These are phyloP conservation scores for Hymenopus coronatus DNA, from an alignment of 2,888 invertebrate species.

Conservation along the genomic window DNA sequence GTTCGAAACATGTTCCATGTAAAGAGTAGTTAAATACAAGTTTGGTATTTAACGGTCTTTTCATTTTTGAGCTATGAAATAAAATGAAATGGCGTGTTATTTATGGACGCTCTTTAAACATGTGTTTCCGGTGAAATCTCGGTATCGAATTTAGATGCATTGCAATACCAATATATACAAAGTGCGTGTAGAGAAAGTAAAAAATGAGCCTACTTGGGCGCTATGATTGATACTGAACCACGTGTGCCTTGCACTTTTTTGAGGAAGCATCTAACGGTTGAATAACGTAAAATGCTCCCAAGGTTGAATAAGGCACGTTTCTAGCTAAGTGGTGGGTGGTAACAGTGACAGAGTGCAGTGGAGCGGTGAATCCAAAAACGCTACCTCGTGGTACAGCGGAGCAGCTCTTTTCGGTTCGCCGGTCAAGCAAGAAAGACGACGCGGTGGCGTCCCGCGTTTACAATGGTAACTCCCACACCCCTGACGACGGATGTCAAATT, in stretches of 20 bases:
- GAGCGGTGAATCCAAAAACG: neutral
- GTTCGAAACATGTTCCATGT: no score
- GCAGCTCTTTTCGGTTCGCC: neutral
- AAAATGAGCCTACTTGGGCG: no score
- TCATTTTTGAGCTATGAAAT: no score
- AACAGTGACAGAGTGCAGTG: neutral
- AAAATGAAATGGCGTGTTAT: no score
- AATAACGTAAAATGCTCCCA: neutral
- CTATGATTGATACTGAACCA: no score
- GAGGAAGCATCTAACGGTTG: neutral
- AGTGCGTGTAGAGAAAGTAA: no score
- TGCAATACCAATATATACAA: no score
- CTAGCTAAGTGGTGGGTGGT: neutral
- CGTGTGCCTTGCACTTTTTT: neutral
- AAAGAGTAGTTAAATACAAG: no score
- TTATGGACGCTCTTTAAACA: no score
- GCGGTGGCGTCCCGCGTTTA: neutral
- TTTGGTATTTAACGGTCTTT: no score
- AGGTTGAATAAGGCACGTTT: neutral
- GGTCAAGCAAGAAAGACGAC: neutral
- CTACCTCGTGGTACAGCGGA: neutral
- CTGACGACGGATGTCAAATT: neutral
- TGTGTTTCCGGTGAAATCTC: no score
- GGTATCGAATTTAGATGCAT: no score
- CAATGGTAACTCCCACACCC: neutral